Evolutionary conservation across 1,140 invertebrate genomes (phyloP), one percentile per base, ranked within the genome.

Genomic region (Drosophila kepulauana): DNA sequence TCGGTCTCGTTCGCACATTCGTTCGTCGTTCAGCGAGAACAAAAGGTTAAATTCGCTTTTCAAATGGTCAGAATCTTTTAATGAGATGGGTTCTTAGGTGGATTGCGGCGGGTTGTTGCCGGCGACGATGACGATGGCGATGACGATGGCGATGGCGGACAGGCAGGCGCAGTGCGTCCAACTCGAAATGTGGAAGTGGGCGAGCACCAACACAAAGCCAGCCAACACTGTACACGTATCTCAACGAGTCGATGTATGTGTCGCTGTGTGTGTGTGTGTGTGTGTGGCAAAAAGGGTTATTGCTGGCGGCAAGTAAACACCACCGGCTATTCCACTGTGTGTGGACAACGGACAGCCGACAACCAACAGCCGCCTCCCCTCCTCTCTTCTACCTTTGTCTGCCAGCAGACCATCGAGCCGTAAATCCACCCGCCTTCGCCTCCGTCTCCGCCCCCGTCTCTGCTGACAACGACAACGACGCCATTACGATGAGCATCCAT

Each of bases 281-380:
- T n/a, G n/a, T n/a, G n/a, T n/a, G n/a, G n/a, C n/a, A n/a, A n/a
- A 87, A 88, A 88, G 84, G 84, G 84, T 88, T 88, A 88, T 81
- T 88, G 78, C 85, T 78, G 74, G 57, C 71, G 85, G 85, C 85
- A 85, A 88, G 78, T 58, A 88, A 89, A 85, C 85, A 88, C 85
- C 85, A 88, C 85, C 85, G 85, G 85, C 85, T 82, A 82, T 57
- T 63, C 72, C 46, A 62, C 25, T 57, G 59, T 51, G 51, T 49
- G 43, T 57, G 70, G 69, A 71, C 74, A 66, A 16, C n/a, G 70
- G 72, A 69, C 72, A 58, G 15, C 68, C 66, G 74, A 58, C 51
- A 54, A 54, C n/a, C 28, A 46, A 15, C 51, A 54, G 1, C 72
- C 15, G 56, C 66, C 35, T 3, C 51, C 51, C 13, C 52, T 35